Conservation (phyloP, 2,113 vertebrate species). For the Turnix velox region DNA sequence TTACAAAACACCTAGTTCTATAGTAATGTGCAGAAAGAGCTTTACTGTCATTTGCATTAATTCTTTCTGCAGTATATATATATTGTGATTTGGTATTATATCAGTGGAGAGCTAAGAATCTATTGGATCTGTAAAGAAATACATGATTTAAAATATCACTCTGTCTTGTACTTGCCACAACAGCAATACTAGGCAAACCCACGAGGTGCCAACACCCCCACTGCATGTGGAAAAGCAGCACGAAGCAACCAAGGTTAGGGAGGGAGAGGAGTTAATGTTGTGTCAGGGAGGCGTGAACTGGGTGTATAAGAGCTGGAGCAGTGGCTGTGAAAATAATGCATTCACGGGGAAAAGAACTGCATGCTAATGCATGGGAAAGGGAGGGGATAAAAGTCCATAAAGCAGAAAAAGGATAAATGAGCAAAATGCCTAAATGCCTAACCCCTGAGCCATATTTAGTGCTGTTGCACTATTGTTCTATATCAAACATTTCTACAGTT, state of each 20-base stretch:
- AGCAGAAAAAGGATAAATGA: neutral
- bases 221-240: neutral
- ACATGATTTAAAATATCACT: neutral
- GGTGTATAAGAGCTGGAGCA: neutral
- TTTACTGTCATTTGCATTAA: accelerated
- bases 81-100: neutral
- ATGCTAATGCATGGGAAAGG: neutral
- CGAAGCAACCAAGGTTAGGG: accelerated
- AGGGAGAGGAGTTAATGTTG: neutral
- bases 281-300: neutral
- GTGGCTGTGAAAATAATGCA: neutral
- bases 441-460: neutral
- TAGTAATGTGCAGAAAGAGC: neutral
- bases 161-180: neutral
- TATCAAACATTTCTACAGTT: neutral
- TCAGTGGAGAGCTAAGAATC: neutral
- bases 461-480: neutral
- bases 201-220: neutral
- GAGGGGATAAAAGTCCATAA: neutral
- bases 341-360: neutral
- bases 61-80: neutral
- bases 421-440: neutral
- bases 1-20: neutral
- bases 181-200: neutral
- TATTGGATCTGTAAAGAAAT: neutral